These are phyloP conservation scores for Albula goreensis DNA, from an alignment of 2,113 vertebrate genomes.

Conservation along the genomic window DNA sequence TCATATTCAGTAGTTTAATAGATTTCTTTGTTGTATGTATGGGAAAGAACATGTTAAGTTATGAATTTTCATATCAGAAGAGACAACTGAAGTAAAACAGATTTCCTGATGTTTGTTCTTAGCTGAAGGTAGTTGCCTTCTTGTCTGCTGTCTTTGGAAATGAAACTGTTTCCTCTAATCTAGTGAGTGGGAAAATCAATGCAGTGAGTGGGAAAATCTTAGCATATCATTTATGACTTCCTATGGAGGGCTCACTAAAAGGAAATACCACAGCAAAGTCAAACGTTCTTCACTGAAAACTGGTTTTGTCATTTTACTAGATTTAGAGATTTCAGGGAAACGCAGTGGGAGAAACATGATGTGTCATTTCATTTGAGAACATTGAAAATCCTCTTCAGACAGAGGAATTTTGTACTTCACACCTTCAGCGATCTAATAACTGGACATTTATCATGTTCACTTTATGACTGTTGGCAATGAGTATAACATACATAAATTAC, in stretches of 20 bases:
- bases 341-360: neutral
- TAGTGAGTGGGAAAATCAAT: neutral
- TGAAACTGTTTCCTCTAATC: constrained; percentile 22
- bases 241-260: neutral
- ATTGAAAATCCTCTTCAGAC: constrained; percentile 19
- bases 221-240: constrained; percentile 11
- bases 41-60: constrained; percentile 21
- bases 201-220: neutral
- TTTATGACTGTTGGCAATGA: constrained; percentile 23
- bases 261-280: neutral
- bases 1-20: constrained; percentile 35
- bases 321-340: neutral
- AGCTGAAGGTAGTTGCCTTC: constrained; percentile 25
- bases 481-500: constrained; percentile 29
- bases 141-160: constrained; percentile 44
- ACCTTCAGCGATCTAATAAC: constrained; percentile 1
- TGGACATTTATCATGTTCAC: constrained; percentile 23
- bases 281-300: neutral
- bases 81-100: constrained; percentile 17
- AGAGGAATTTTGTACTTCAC: constrained; percentile 11
- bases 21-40: constrained; percentile 31
- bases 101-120: constrained; percentile 25
- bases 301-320: neutral
- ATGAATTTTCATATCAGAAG: constrained; percentile 20
- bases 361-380: constrained; percentile 34